Evolutionary conservation across 2,797 vertebrate species (phyloP).

Genomic region (Mastacembelus armatus): DNA sequence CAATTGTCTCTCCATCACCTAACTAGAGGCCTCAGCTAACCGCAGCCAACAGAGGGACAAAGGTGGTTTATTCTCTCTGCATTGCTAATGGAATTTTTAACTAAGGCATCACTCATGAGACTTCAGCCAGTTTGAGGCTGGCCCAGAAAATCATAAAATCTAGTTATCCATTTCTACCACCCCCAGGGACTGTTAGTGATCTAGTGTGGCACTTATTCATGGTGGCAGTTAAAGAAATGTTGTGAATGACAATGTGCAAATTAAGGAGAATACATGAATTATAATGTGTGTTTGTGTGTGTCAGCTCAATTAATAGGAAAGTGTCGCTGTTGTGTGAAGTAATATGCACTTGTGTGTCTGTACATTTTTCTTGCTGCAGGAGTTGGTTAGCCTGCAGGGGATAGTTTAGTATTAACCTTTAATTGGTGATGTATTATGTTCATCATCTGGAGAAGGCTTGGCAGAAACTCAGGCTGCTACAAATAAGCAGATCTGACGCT

Average conservation of each 20-base stretch:
- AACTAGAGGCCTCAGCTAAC: constrained; percentile 24
- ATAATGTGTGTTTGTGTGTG: not conserved
- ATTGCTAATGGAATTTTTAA: constrained; percentile 45
- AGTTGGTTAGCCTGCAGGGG: constrained; percentile 20
- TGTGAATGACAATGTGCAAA: constrained; percentile 1
- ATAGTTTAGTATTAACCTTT: constrained; percentile 70
- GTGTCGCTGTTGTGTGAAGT: not conserved
- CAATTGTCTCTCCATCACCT: constrained; percentile 14
- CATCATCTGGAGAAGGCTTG: constrained; percentile 64
- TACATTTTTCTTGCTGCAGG: constrained; percentile 8
- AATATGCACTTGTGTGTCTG: not conserved
- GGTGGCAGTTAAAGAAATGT: not conserved
- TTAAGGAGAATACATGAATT: not conserved
- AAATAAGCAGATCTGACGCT: constrained; percentile 69
- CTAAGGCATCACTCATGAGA: constrained; percentile 40
- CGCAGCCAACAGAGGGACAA: constrained; percentile 24
- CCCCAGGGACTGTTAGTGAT: constrained; percentile 35
- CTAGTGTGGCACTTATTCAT: constrained; percentile 1
- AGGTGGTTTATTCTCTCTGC: constrained; percentile 27
- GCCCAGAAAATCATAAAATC: constrained; percentile 64
- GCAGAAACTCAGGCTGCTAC: constrained; percentile 40
- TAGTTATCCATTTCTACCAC: constrained; percentile 71
- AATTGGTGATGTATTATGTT: constrained; percentile 78
- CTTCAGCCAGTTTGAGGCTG: constrained; percentile 63
- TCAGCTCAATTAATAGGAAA: not conserved